A percentile compares a stretch with the other conserved stretches of the same genome.
phyloP scores from a whole-genome alignment of 2,113 vertebrate genomes.

The Pterophyllum scalare region DNA sequence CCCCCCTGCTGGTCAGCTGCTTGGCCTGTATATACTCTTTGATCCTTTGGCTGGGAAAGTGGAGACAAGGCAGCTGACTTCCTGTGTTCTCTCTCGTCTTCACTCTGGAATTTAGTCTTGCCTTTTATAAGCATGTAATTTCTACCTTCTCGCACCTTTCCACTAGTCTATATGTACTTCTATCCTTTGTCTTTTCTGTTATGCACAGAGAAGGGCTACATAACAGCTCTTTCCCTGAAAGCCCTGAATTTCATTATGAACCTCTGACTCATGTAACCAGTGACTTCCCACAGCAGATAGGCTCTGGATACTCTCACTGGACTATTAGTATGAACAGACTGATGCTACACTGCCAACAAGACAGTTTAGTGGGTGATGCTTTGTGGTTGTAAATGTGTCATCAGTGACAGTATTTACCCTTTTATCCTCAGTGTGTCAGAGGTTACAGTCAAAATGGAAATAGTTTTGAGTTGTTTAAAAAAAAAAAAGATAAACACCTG shows the following conservation, averaged over 20 bases:
- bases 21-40: slow-evolving; percentile 24
- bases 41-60: slow-evolving; percentile 30
- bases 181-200: slow-evolving; percentile 1
- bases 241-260: slow-evolving; percentile 35
- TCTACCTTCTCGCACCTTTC: not conserved
- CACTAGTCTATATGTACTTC: not conserved
- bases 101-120: not conserved
- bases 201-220: slow-evolving; percentile 3
- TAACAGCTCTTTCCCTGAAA: slow-evolving; percentile 23
- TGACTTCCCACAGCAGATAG: slow-evolving; percentile 7
- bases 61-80: not conserved
- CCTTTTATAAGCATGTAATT: not conserved
- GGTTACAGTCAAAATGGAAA: not conserved
- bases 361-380: not conserved
- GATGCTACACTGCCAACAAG: slow-evolving; percentile 4
- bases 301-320: slow-evolving; percentile 4
- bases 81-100: not conserved
- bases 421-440: not conserved
- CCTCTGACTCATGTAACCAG: slow-evolving; percentile 38
- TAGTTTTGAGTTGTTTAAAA: not conserved
- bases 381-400: slow-evolving; percentile 2
- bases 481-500: not conserved
- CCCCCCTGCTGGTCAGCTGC: slow-evolving; percentile 41
- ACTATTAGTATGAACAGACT: slow-evolving; percentile 9
- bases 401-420: not conserved